Percentiles rank a stretch among this genome's conserved stretches.
Evolutionary conservation across 2,888 invertebrate genomes (phyloP).

Genomic region (Meiosimyza platycephala): DNA sequence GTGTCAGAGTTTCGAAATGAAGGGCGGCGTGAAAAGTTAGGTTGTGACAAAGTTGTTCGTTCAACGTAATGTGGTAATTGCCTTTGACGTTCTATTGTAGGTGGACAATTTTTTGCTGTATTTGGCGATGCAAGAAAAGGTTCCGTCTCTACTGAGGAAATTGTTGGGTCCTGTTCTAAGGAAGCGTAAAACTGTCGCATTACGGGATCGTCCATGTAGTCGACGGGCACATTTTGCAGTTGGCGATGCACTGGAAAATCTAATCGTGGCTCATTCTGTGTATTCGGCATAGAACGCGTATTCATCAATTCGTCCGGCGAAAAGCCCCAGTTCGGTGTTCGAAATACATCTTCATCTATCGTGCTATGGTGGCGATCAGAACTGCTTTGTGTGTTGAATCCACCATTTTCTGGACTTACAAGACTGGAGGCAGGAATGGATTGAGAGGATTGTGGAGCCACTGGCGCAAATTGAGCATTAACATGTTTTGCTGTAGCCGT

Average conservation of each 20-base stretch:
- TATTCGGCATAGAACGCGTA: not conserved
- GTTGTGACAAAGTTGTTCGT: not conserved
- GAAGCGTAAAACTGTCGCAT: conserved; percentile 55
- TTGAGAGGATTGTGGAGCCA: conserved; percentile 46
- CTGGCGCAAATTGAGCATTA: conserved; percentile 50
- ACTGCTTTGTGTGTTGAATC: not conserved
- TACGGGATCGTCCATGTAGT: conserved; percentile 53
- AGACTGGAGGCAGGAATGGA: conserved; percentile 4
- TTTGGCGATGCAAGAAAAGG: not conserved
- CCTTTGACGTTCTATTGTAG: no score
- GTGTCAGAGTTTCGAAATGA: no score
- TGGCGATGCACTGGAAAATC: not conserved
- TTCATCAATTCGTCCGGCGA: conserved; percentile 44
- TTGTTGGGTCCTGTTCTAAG: conserved; percentile 31
- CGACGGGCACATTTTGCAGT: conserved; percentile 5
- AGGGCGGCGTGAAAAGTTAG: not conserved
- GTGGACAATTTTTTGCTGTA: no score
- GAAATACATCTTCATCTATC: conserved; percentile 45
- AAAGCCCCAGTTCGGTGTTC: conserved; percentile 45
- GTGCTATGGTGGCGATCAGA: conserved; percentile 37
- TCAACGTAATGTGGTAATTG: not conserved
- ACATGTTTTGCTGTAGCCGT: conserved; percentile 45
- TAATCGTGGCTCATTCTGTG: not conserved
- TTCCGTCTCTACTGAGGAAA: not conserved
- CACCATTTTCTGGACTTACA: no score